These are phyloP conservation scores for Dexiosoma caninum DNA, from an alignment of 2,888 invertebrate species.

Conservation along the genomic window DNA sequence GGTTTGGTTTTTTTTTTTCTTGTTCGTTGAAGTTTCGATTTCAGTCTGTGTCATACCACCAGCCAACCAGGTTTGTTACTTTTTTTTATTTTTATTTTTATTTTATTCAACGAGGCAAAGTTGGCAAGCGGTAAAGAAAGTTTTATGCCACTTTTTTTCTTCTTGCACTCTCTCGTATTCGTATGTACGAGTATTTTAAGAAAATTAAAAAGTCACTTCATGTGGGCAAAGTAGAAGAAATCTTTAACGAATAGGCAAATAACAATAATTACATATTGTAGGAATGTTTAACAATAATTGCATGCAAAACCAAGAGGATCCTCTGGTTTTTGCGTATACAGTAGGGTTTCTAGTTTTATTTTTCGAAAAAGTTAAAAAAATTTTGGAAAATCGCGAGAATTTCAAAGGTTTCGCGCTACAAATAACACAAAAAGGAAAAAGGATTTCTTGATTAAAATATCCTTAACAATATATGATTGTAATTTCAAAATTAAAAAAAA, in stretches of 20 bases:
- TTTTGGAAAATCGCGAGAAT: too few relatives aligned
- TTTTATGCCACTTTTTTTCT: conserved; percentile 22
- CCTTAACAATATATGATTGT: too few relatives aligned
- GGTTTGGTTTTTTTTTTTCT: neutral
- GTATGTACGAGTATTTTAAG: conserved; percentile 38
- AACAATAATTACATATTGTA: conserved; percentile 26
- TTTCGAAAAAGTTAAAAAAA: too few relatives aligned
- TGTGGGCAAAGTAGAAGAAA: conserved; percentile 1
- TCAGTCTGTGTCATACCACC: conserved; percentile 45
- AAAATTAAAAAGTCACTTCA: conserved; percentile 51
- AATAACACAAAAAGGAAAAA: too few relatives aligned
- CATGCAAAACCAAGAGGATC: neutral
- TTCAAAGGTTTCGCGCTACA: too few relatives aligned
- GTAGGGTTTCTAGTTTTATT: neutral
- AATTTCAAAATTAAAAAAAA: too few relatives aligned
- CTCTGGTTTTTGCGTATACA: neutral
- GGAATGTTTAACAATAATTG: conserved; percentile 7
- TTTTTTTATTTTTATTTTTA: conserved; percentile 15
- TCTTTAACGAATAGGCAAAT: neutral
- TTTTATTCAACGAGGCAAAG: conserved; percentile 26
- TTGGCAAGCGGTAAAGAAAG: conserved; percentile 55
- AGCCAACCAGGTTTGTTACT: conserved; percentile 8
- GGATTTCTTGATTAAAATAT: too few relatives aligned
- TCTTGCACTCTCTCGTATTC: neutral
- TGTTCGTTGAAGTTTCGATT: conserved; percentile 42